A percentile compares a stretch with the other conserved stretches of the same genome.
Evolutionary conservation across 2,888 invertebrate species (phyloP).

Genomic region (Listrodromus nycthemerus): DNA sequence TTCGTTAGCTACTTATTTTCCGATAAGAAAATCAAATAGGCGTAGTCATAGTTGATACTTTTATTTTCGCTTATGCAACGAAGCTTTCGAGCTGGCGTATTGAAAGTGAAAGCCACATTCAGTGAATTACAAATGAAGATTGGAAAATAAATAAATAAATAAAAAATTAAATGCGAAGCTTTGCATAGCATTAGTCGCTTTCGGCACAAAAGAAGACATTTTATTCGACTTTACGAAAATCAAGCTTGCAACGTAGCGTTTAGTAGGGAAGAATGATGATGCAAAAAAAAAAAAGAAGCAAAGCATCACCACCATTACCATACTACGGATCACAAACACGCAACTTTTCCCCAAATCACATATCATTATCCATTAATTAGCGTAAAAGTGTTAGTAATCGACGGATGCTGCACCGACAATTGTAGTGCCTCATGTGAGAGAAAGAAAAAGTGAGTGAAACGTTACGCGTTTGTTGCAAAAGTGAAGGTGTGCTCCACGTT

Average conservation of each 20-base stretch:
- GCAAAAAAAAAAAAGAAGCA: constrained; percentile 9
- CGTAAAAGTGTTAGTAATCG: constrained; percentile 59
- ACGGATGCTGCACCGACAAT: constrained; percentile 61
- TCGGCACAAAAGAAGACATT: neutral
- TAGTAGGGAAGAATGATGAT: constrained; percentile 23
- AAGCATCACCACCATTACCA: constrained; percentile 40
- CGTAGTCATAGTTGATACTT: neutral
- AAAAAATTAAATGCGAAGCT: constrained; percentile 12
- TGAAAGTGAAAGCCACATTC: constrained; percentile 7
- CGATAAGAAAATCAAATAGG: neutral
- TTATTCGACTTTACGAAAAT: constrained; percentile 4
- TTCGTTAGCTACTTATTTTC: constrained; percentile 21
- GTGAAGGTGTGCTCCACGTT: constrained; percentile 35
- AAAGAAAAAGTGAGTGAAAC: constrained; percentile 8
- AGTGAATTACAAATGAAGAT: neutral
- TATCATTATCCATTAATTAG: constrained; percentile 68
- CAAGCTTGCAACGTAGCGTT: constrained; percentile 27
- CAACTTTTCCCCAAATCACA: constrained; percentile 62
- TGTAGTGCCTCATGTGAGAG: constrained; percentile 64
- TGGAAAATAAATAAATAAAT: neutral
- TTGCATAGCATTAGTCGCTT: constrained; percentile 17
- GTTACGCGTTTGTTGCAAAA: constrained; percentile 32
- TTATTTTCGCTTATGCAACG: constrained; percentile 53
- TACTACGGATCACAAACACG: constrained; percentile 42
- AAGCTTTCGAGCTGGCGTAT: constrained; percentile 28